Evolutionary conservation across 1,140 invertebrate genomes (phyloP).

Genomic region (Papilio xuthus): DNA sequence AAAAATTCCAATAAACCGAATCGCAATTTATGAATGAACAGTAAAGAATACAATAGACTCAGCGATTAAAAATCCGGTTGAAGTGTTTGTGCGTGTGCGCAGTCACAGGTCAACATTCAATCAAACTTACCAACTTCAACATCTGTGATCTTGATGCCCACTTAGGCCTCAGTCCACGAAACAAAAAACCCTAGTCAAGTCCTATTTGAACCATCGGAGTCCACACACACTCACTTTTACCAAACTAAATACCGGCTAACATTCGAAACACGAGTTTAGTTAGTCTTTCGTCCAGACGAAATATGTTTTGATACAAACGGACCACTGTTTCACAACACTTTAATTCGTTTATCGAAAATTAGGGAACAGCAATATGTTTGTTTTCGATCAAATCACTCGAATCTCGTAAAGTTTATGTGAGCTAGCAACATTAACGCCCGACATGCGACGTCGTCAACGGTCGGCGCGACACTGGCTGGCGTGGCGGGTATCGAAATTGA

Average conservation of each 20-base stretch:
- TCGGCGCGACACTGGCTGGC: constrained; percentile 68
- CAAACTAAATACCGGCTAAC: constrained; percentile 70
- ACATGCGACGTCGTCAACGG: constrained; percentile 57
- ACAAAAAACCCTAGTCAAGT: constrained; percentile 67
- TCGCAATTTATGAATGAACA: constrained; percentile 26
- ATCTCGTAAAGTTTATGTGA: constrained; percentile 52
- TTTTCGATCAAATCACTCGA: constrained; percentile 50
- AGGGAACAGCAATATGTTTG: constrained; percentile 48
- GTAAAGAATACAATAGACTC: constrained; percentile 20
- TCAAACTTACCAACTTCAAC: constrained; percentile 75
- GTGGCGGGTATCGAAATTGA: constrained; percentile 63
- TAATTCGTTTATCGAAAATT: constrained; percentile 69
- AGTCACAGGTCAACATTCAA: constrained; percentile 4
- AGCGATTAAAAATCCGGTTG: constrained; percentile 23
- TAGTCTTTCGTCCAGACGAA: constrained; percentile 48
- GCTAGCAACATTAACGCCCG: constrained; percentile 47
- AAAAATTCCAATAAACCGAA: constrained; percentile 11
- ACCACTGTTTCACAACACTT: constrained; percentile 71
- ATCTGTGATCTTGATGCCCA: constrained; percentile 58
- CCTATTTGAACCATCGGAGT: constrained; percentile 71
- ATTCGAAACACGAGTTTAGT: constrained; percentile 60
- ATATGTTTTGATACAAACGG: constrained; percentile 65
- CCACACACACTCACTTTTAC: constrained; percentile 79
- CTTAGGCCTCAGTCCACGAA: constrained; percentile 55
- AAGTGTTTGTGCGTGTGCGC: constrained; percentile 1